Base-by-base conservation (phyloP, 2,113 vertebrate genomes). In the Microtus montanus region DNA sequence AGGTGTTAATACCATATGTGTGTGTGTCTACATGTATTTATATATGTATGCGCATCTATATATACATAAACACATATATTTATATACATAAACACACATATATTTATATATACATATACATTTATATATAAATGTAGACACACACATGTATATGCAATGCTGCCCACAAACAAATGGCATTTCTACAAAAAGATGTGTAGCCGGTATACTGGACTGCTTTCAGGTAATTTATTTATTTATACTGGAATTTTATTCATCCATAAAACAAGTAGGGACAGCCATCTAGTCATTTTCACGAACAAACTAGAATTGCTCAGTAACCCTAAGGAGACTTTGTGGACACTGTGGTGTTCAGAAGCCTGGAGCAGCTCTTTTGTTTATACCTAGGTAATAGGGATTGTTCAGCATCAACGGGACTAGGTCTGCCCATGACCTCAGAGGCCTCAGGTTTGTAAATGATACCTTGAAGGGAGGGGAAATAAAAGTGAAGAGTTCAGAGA, bases 291-390 rank as follows among this genome's bases (percentile, higher is more conserved):
- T 90, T 93, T 93, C 64, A 66, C 61, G 49, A 87, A 44, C 44
- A 85, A 94, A 87, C 91, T 85, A 90, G 75, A 90, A 95, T 66
- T 91, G 71, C 58, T 92, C 54, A 66, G 61, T 71, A 93, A 89
- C 49, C 38, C 64, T 1, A 26, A 87, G 63, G 74, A 94, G 58
- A 71, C 61, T 24, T 52, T 54, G 33, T 79, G 22, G 20, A 58
- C n/a, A 75, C 12, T 90, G 83, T 74, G 17, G 30, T 70, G 83
- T 64, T 77, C 49, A 78, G 85, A 90, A 71, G 17, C 22, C 52
- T 54, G 68, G 64, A 61, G 66, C 80, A 71, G 85, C 66, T 77
- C 49, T 92, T 87, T 87, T 73, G 30, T 92, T 20, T 87, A 79
- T 41, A 92, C 38, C 28, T 19, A 24, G 2, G 5, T 74, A 73